Conservation (phyloP, 2,888 invertebrate genomes). For the Cataglyphis cursor region DNA sequence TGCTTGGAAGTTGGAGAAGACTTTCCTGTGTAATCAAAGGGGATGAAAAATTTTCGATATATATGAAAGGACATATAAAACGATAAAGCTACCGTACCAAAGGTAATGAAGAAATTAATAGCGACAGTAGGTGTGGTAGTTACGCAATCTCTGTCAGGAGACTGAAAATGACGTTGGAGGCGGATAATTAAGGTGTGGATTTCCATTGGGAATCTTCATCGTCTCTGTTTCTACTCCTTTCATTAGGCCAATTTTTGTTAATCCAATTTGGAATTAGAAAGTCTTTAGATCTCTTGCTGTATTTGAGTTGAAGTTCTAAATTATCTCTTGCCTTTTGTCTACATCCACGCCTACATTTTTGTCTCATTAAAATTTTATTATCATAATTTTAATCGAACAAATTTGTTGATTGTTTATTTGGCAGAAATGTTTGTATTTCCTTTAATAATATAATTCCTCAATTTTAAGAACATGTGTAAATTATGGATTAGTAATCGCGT, state of each 20-base stretch:
- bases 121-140: conserved; percentile 3
- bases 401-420: not conserved
- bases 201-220: conserved; percentile 51
- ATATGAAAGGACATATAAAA: not conserved
- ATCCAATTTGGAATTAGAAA: conserved; percentile 10
- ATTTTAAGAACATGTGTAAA: too few relatives aligned
- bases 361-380: not conserved
- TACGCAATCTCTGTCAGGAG: conserved; percentile 49
- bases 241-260: not conserved
- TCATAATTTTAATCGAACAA: not conserved
- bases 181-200: conserved; percentile 56
- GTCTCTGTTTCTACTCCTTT: not conserved
- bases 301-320: not conserved
- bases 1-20: not conserved
- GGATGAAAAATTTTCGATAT: not conserved
- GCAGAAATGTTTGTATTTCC: not conserved
- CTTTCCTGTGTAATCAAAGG: not conserved
- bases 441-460: not conserved
- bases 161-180: conserved; percentile 51
- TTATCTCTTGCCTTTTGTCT: not conserved
- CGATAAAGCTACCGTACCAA: not conserved
- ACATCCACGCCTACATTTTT: not conserved
- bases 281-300: not conserved
- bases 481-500: too few relatives aligned
- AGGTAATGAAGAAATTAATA: conserved; percentile 15